Evolutionary conservation across 2,797 vertebrate species (phyloP).

Genomic region (Pogonophryne albipinna): DNA sequence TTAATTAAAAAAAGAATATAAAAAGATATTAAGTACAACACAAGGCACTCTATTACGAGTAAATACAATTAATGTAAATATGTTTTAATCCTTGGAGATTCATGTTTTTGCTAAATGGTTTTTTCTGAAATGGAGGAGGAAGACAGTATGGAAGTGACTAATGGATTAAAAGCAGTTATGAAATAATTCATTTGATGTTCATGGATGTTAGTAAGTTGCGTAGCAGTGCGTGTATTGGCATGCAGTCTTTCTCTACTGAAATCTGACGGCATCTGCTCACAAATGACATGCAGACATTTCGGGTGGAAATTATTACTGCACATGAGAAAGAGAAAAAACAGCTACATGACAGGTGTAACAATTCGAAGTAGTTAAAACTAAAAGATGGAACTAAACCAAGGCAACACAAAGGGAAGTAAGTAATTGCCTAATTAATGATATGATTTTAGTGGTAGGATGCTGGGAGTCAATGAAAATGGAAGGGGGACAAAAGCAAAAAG

Average conservation of each 20-base stretch:
- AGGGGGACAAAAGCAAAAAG: slow-evolving; percentile 32
- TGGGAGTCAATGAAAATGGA: slow-evolving; percentile 47
- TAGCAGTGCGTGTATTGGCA: slow-evolving; percentile 29
- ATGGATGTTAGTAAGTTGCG: slow-evolving; percentile 13
- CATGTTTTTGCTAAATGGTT: slow-evolving; percentile 34
- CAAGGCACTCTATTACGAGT: slow-evolving; percentile 31
- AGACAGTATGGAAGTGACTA: slow-evolving; percentile 7
- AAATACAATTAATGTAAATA: slow-evolving; percentile 35
- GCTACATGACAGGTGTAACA: background rate
- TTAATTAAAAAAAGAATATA: background rate
- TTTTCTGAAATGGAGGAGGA: slow-evolving; percentile 26
- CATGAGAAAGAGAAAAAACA: slow-evolving; percentile 1
- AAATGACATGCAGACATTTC: slow-evolving; percentile 59
- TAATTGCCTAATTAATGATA: slow-evolving; percentile 27
- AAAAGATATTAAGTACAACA: slow-evolving; percentile 20
- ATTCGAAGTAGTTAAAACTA: slow-evolving; percentile 1
- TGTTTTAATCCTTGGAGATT: slow-evolving; percentile 36
- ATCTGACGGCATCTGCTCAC: slow-evolving; percentile 43
- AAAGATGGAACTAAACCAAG: slow-evolving; percentile 29
- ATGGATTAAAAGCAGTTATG: slow-evolving; percentile 9
- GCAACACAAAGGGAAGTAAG: slow-evolving; percentile 10
- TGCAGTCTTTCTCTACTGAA: slow-evolving; percentile 52
- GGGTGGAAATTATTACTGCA: background rate
- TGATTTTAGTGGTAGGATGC: slow-evolving; percentile 44
- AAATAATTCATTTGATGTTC: slow-evolving; percentile 17